Evolutionary conservation across 2,113 vertebrate genomes (phyloP), one percentile per base, ranked within the genome.

Genomic region (Daboia siamensis): DNA sequence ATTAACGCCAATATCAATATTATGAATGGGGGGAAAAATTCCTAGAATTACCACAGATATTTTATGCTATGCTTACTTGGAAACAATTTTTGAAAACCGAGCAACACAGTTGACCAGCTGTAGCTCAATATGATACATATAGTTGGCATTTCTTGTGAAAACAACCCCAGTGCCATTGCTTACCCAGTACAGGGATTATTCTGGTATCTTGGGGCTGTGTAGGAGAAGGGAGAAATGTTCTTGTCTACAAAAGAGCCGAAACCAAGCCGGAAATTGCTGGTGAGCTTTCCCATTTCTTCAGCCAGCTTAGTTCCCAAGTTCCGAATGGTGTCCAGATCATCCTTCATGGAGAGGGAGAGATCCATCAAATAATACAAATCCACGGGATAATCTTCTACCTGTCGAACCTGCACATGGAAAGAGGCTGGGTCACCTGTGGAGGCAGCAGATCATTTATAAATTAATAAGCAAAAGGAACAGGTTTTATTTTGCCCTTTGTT

Each of bases 291-390:
- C 99, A 99, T 99, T 97, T 99, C 99, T 13, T 98, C 98, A 0
- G 99, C 98, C 90, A 99, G 97, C 95, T 98, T 99, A 87, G 99
- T 99, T 39, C 99, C 99, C 96, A 99, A 96, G 93, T 98, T 99
- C 11, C 98, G 98, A 95, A 99, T 99, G 11, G 97, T 99, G 92
- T 99, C 98, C 93, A 99, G 96, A 95, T 99, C 99, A 0, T 99
- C 99, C 0, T 99, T 99, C 99, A 99, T 99, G 96, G 99, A 99
- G 26, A 99, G 97, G 7, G 99, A 99, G 39, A 99, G 98, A 94
- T 99, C 99, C 99, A 99, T 99, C 96, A 99, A 97, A 97, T 99
- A 99, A 97, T 99, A 99, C 12, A 99, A 97, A 91, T 99, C 99
- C 96, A 99, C 99, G 0, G 99, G 99, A 90, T 99, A 99, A 93